Percentiles rank a stretch among this genome's conserved stretches.
Conservation (phyloP, 2,113 vertebrate genomes). For the Perognathus longimembris region DNA sequence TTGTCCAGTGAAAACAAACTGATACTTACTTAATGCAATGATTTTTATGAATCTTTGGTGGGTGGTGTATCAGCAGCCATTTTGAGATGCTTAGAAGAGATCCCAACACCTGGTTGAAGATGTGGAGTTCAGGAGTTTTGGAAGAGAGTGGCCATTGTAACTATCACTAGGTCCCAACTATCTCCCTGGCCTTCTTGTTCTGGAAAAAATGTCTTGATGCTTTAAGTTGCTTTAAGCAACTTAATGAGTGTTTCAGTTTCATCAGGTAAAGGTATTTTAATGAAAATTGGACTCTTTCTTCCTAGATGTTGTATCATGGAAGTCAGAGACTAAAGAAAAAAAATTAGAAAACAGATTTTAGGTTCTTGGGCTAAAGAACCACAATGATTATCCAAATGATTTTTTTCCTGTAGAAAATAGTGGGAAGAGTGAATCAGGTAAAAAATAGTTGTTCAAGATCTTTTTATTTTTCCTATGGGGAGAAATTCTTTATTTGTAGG, state of each 20-base stretch:
- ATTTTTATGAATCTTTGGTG: background rate
- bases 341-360: conserved; percentile 26
- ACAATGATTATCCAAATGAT: background rate
- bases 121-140: background rate
- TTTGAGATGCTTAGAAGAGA: background rate
- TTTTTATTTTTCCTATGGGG: no score
- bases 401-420: conserved; percentile 33
- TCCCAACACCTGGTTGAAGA: background rate
- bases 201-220: background rate
- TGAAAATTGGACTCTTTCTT: background rate
- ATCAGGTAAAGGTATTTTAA: background rate
- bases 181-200: background rate
- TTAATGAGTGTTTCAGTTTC: background rate
- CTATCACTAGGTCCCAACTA: background rate
- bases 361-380: background rate
- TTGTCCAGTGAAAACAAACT: conserved; percentile 22
- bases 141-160: background rate
- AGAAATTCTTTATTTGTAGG: no score
- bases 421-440: background rate
- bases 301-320: background rate
- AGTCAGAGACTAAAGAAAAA: background rate
- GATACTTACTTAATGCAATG: conserved; percentile 32
- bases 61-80: background rate
- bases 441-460: background rate
- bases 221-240: background rate